phyloP scores from a whole-genome alignment of 2,113 vertebrate species.

The Myanophis thanlyinensis region DNA sequence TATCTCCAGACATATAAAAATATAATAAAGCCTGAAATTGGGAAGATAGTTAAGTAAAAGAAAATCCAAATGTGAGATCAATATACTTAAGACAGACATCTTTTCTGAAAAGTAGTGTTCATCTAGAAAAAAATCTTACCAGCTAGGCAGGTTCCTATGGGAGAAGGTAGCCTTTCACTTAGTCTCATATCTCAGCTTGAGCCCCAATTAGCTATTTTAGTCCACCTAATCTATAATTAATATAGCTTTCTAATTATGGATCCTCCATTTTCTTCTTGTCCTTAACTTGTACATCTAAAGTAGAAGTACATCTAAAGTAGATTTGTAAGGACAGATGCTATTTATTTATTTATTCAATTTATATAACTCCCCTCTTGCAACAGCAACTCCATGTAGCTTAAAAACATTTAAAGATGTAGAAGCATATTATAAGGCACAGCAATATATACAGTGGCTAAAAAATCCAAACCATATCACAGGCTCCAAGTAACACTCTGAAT shows the following conservation, averaged over 20 bases:
- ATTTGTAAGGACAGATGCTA: neutral
- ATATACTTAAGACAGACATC: neutral
- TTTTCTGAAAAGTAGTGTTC: neutral
- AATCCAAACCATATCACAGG: neutral
- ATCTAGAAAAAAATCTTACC: neutral
- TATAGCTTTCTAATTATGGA: neutral
- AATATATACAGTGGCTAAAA: neutral
- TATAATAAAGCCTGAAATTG: neutral
- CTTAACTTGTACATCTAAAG: neutral
- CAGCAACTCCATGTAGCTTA: neutral
- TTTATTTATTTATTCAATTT: neutral
- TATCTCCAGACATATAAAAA: neutral
- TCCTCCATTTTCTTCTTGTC: neutral
- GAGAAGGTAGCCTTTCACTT: neutral
- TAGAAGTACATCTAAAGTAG: neutral
- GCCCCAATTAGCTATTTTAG: neutral
- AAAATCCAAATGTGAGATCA: neutral
- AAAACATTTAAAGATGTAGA: neutral
- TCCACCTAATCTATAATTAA: neutral
- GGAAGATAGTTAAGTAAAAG: neutral
- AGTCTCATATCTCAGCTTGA: neutral
- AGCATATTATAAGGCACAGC: neutral
- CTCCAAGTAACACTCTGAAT: neutral
- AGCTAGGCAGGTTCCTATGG: neutral
- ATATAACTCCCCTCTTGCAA: neutral